Evolutionary conservation across 2,888 invertebrate genomes (phyloP).

Genomic region (Pollenia angustigena): DNA sequence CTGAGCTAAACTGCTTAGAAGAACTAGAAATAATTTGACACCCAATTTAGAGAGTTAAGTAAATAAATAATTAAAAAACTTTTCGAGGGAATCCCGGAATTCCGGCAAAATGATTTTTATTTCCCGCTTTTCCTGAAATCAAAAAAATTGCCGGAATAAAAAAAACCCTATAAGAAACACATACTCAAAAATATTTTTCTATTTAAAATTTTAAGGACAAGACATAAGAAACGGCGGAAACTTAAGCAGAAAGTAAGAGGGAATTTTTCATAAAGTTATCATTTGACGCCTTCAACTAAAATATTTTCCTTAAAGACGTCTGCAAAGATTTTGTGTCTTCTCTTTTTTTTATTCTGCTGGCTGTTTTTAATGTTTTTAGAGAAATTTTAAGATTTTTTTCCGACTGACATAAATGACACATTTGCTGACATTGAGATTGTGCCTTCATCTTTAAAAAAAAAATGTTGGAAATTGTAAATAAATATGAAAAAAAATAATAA

Average conservation of each 20-base stretch:
- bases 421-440: constrained; percentile 68
- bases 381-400: constrained; percentile 31
- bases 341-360: constrained; percentile 18
- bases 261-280: constrained; percentile 54
- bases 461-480: not conserved
- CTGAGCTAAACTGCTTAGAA: too few species aligned
- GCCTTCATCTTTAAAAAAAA: constrained; percentile 37
- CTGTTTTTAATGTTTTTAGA: constrained; percentile 15
- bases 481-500: not conserved
- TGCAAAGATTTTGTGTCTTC: constrained; percentile 60
- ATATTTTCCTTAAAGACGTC: constrained; percentile 61
- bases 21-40: too few species aligned
- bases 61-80: too few species aligned
- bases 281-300: constrained; percentile 52
- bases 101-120: too few species aligned
- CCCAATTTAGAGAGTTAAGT: too few species aligned
- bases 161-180: not conserved
- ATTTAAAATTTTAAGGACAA: constrained; percentile 21
- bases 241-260: constrained; percentile 8
- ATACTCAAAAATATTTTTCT: constrained; percentile 2
- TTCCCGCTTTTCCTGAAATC: too few species aligned
- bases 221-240: constrained; percentile 9
- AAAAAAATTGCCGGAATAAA: too few species aligned
- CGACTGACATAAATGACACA: constrained; percentile 59
- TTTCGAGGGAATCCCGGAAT: too few species aligned